phyloP scores from a whole-genome alignment of 2,888 invertebrate species.

The Noctua janthina region DNA sequence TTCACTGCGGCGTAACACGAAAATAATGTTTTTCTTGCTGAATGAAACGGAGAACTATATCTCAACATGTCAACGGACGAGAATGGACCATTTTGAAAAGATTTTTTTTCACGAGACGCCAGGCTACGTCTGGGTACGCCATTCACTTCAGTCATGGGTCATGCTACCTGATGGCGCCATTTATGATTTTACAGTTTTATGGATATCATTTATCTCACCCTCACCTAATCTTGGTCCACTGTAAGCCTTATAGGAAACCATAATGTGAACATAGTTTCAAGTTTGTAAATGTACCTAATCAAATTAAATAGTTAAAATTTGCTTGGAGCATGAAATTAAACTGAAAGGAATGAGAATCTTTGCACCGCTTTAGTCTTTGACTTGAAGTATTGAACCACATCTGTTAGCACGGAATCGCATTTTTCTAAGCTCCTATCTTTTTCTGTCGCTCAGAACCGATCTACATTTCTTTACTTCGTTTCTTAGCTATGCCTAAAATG shows the following conservation, averaged over 20 bases:
- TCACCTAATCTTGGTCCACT: not conserved
- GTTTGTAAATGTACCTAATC: not conserved
- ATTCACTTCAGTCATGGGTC: not conserved
- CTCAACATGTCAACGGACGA: not conserved
- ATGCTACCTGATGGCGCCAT: not conserved
- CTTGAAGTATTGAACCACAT: not conserved
- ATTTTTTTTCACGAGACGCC: not conserved
- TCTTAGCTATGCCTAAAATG: not conserved
- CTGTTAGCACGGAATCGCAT: not conserved
- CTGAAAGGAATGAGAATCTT: not conserved
- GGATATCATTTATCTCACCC: not conserved
- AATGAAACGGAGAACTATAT: not conserved
- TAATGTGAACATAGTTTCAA: not conserved
- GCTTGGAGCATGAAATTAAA: slow-evolving; percentile 23
- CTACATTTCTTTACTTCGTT: not conserved
- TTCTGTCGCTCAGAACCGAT: not conserved
- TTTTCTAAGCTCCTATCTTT: not conserved
- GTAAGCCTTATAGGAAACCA: not conserved
- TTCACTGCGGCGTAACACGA: not conserved
- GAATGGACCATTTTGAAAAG: not conserved
- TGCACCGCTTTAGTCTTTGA: not conserved
- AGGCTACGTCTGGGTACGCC: not conserved
- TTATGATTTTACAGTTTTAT: not conserved
- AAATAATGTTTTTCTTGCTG: not conserved
- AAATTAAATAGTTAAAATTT: slow-evolving; percentile 12